A percentile compares a stretch with the other conserved stretches of the same genome.
Evolutionary conservation across 2,888 invertebrate genomes (phyloP).

Genomic region (Melinaea menophilus): DNA sequence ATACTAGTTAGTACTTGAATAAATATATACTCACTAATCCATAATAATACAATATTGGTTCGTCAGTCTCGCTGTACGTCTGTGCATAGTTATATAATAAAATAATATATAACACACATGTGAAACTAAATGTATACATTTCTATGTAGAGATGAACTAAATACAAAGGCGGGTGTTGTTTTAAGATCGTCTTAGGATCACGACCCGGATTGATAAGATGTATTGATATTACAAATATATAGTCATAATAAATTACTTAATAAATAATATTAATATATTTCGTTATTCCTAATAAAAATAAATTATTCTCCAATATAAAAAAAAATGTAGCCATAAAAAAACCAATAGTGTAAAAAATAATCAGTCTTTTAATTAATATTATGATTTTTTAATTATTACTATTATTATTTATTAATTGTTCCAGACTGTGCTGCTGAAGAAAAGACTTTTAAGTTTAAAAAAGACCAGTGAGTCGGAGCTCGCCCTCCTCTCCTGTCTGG

Average conservation of each 20-base stretch:
- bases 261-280: too few species aligned
- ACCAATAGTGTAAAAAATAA: background rate
- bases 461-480: slow-evolving; percentile 76
- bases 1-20: background rate
- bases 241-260: background rate
- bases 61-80: slow-evolving; percentile 43
- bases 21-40: slow-evolving; percentile 58
- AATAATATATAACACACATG: slow-evolving; percentile 40
- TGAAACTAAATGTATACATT: slow-evolving; percentile 47
- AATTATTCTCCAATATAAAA: too few species aligned
- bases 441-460: slow-evolving; percentile 62
- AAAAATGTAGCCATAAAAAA: too few species aligned
- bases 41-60: slow-evolving; percentile 61
- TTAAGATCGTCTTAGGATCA: slow-evolving; percentile 39
- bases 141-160: slow-evolving; percentile 14
- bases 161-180: slow-evolving; percentile 5
- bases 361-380: too few species aligned
- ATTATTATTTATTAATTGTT: slow-evolving; percentile 43
- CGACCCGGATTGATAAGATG: slow-evolving; percentile 61
- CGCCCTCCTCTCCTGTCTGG: slow-evolving; percentile 80
- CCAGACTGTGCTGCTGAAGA: slow-evolving; percentile 80
- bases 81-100: slow-evolving; percentile 24
- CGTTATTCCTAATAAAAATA: too few species aligned
- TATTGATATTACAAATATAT: background rate
- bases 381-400: background rate